Evolutionary conservation across 2,888 invertebrate species (phyloP).

Genomic region (Idaea dimidiata): DNA sequence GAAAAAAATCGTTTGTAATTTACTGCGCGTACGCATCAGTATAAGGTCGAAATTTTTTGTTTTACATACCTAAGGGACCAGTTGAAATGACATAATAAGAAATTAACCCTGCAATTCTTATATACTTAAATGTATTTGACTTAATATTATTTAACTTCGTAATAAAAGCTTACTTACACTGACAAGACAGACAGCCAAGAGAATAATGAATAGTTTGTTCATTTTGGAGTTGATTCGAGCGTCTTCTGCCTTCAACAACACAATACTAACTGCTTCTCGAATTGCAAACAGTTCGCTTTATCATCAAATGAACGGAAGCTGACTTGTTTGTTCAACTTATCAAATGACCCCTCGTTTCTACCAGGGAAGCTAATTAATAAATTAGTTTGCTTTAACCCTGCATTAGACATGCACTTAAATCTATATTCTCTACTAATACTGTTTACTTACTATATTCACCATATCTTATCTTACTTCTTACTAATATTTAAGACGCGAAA

Average conservation of each 20-base stretch:
- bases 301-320: constrained; percentile 27
- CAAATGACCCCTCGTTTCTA: constrained; percentile 43
- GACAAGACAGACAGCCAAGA: constrained; percentile 60
- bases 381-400: constrained; percentile 37
- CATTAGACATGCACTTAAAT: too few species aligned
- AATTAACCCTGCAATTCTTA: constrained; percentile 8
- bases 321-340: constrained; percentile 40
- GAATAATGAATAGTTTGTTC: constrained; percentile 56
- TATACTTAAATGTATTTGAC: background rate
- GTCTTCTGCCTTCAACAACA: constrained; percentile 34
- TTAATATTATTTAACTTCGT: background rate
- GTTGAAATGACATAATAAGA: too few species aligned
- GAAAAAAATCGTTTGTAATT: too few species aligned
- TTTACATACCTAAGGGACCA: too few species aligned
- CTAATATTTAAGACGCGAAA: too few species aligned
- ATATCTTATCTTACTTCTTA: too few species aligned
- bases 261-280: constrained; percentile 37
- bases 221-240: constrained; percentile 40
- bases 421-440: too few species aligned
- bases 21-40: too few species aligned
- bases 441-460: too few species aligned
- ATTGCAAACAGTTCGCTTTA: constrained; percentile 32
- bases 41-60: too few species aligned
- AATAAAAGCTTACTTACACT: constrained; percentile 43
- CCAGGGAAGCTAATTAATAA: constrained; percentile 40